phyloP scores from a whole-genome alignment of 23 tunicate species.

The Clavelina lepadiformis region DNA sequence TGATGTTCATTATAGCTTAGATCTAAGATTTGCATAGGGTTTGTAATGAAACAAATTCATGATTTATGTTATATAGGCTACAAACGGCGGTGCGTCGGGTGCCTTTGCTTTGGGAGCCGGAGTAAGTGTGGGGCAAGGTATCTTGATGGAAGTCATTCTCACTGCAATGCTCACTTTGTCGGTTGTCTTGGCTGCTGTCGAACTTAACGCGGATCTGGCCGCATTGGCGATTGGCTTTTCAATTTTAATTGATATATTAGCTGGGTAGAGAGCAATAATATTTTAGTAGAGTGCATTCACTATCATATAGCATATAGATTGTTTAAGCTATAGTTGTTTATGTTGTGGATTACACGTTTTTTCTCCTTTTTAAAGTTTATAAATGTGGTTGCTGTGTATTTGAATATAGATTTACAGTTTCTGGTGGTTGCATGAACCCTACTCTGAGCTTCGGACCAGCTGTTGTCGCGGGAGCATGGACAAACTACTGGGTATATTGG shows the following conservation, averaged over 20 bases:
- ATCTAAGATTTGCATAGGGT: too few relatives aligned
- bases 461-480: constrained; percentile 71
- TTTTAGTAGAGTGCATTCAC: too few relatives aligned
- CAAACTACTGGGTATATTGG: constrained; percentile 80
- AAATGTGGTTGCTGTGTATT: too few relatives aligned
- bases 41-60: too few relatives aligned
- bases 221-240: constrained; percentile 71
- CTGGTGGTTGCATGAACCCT: constrained; percentile 88
- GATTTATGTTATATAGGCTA: too few relatives aligned
- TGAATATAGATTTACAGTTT: constrained; percentile 31
- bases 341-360: too few relatives aligned
- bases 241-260: constrained; percentile 47
- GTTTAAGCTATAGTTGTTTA: too few relatives aligned
- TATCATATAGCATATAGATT: too few relatives aligned
- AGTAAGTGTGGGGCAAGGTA: constrained; percentile 44
- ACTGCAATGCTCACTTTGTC: constrained; percentile 37
- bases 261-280: too few relatives aligned
- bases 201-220: constrained; percentile 27
- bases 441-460: constrained; percentile 86
- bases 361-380: too few relatives aligned
- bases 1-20: too few relatives aligned
- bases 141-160: constrained; percentile 40
- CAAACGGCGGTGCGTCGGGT: constrained; percentile 32
- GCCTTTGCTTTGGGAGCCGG: constrained; percentile 38
- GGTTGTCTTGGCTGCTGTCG: constrained; percentile 47